A percentile compares a stretch with the other conserved stretches of the same genome.
These are phyloP conservation scores for Apamea anceps DNA, from an alignment of 2,888 invertebrate genomes.

Conservation along the genomic window DNA sequence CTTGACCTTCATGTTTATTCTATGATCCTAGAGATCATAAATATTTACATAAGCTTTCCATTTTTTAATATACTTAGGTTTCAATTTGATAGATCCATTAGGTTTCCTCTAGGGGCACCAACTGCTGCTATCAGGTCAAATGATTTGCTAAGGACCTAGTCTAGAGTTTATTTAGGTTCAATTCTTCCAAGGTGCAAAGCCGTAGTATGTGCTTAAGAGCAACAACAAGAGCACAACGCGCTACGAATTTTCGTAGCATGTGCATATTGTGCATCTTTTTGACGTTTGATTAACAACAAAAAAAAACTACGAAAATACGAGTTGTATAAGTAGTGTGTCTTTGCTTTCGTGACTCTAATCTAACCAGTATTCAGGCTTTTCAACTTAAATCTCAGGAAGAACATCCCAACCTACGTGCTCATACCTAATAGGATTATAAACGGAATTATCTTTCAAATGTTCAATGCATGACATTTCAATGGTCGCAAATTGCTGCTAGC, in stretches of 20 bases:
- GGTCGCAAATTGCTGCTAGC: slow-evolving; percentile 73
- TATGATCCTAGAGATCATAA: slow-evolving; percentile 68
- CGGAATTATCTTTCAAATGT: slow-evolving; percentile 65
- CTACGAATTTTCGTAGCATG: not conserved
- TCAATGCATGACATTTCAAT: slow-evolving; percentile 72
- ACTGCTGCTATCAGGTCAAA: slow-evolving; percentile 12
- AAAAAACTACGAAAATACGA: not conserved
- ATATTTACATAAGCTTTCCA: slow-evolving; percentile 65
- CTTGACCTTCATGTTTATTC: slow-evolving; percentile 73
- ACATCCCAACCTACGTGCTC: slow-evolving; percentile 28
- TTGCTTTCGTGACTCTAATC: not conserved
- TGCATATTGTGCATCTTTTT: not conserved
- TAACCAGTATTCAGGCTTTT: slow-evolving; percentile 29
- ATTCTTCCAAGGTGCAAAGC: not conserved
- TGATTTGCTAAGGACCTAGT: slow-evolving; percentile 1
- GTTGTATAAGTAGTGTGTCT: not conserved
- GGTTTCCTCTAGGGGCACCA: slow-evolving; percentile 31
- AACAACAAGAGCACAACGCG: not conserved
- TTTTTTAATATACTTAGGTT: slow-evolving; percentile 51
- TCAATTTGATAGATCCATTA: slow-evolving; percentile 52
- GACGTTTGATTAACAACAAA: not conserved
- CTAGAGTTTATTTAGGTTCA: slow-evolving; percentile 15
- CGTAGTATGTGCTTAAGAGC: not conserved
- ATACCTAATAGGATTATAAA: slow-evolving; percentile 49
- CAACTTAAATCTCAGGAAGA: slow-evolving; percentile 28